A percentile compares a stretch with the other conserved stretches of the same genome.
phyloP scores from a whole-genome alignment of 2,797 vertebrate species.

The Acanthis flammea region DNA sequence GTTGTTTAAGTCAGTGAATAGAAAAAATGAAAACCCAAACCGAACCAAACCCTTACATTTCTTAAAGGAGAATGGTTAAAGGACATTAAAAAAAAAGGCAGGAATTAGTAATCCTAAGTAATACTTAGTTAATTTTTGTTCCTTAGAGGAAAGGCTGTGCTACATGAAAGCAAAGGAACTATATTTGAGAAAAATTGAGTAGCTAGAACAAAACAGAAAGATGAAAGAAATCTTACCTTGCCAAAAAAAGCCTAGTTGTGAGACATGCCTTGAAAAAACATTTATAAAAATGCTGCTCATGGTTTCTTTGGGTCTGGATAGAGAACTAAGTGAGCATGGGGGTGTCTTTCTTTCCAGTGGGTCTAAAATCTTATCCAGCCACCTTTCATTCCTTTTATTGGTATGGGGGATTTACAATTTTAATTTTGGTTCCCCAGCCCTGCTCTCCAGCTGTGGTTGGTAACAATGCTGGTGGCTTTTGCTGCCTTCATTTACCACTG shows the following conservation, averaged over 20 bases:
- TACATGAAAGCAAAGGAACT: background rate
- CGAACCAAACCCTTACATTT: background rate
- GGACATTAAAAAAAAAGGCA: background rate
- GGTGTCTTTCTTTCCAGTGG: background rate
- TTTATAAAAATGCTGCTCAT: background rate
- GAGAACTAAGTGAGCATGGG: background rate
- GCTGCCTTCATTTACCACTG: background rate
- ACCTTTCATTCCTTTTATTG: background rate
- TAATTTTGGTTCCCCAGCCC: background rate
- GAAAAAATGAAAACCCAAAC: background rate
- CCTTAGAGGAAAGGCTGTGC: background rate
- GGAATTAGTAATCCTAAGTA: background rate
- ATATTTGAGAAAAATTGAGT: background rate
- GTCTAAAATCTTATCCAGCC: background rate
- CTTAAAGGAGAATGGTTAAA: background rate
- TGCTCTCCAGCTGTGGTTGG: background rate
- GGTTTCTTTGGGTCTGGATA: background rate
- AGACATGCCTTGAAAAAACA: background rate
- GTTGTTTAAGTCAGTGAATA: background rate
- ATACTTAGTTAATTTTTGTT: background rate
- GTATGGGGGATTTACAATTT: background rate
- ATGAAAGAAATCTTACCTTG: background rate
- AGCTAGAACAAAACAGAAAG: background rate
- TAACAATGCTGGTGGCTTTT: background rate
- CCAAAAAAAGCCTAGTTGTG: background rate